Base-by-base conservation (phyloP, 2,888 invertebrate genomes). In the Hesperia comma region DNA sequence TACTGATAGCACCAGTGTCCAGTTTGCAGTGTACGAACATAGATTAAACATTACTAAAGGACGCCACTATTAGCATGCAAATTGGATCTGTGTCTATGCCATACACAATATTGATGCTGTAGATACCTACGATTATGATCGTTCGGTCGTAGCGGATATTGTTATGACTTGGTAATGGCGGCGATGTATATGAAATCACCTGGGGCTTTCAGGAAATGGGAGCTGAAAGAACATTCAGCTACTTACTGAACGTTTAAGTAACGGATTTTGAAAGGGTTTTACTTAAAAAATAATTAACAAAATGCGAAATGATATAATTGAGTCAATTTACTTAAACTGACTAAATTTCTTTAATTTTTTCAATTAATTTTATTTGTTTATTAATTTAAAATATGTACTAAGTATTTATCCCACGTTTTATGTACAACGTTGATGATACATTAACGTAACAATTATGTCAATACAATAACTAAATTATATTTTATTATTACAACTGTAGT, bases 11-110 rank as follows among this genome's bases (percentile, higher is more conserved):
- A 10, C 21, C 53, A 61, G 19, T 46, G 61, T 49, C 56, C 61
- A 56, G 37, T 61, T 10, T 40, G 37, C 54, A 21, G n/a, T 58
- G 63, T 49, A 61, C 43, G 26, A 46, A 37, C 77, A 75, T 74
- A 75, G 75, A 75, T 80, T 77, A 75, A 77, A 75, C 78, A 81
- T 76, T 77, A 78, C 79, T 75, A 79, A 77, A 74, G 75, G 71
- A 67, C 70, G 68, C 62, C 71, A 73, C 73, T 76, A 78, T 82
- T 79, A 81, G 74, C 75, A 82, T 81, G 81, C 78, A 82, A 82
- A 82, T 82, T 71, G 72, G 74, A 74, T 71, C 70, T 69, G 71
- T 57, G 26, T 61, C 54, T 61, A 41, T 41, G 61, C 43, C 43
- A 60, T 49, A 49, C 54, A 67, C 54, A 61, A 67, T 67, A 67